Base-by-base conservation (phyloP, 2,113 vertebrate species). In the Sterna hirundo region DNA sequence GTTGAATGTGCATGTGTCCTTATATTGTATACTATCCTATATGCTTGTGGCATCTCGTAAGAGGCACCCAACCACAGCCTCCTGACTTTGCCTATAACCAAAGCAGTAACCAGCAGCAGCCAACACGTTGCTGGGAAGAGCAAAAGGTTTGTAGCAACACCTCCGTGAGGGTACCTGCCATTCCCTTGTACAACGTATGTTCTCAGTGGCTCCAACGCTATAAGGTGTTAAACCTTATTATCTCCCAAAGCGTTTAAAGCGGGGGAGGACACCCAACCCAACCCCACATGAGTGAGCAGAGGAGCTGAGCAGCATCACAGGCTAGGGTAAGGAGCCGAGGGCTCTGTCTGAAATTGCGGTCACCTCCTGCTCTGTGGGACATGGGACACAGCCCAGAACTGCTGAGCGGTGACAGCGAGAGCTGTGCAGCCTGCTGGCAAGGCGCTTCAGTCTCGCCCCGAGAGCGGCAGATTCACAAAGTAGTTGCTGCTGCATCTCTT, bases 41-140 rank as follows among this genome's bases (percentile, higher is more conserved):
- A 30, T 12, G 34, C 1, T 1, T 1, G 6, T 15, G 42, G 69
- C 78, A 25, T 57, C 47, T 11, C 7, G 0, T 12, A n/a, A 77
- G 34, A 70, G 34, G 40, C 40, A 23, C 40, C 6, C 2, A 6
- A 25, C 17, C 15, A 7, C 44, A 30, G 55, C 64, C 49, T 77
- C 40, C n/a, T 34, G n/a, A 62, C 29, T 5, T 52, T 47, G 9
- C 47, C n/a, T 16, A 10, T 0, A 16, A 38, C 38, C 34, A 46
- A 36, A 55, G 77, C 68, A 79, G 47, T 10, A 40, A 25, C 40
- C 0, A 3, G 47, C 57, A 42, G 21, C 21, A 30, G 30, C 30
- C 30, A 36, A 36, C 38, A 18, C 1, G 1, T n/a, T 29, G 23
- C 42, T 23, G 40, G 16, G 34, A 64, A 13, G 19, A n/a, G 26